A percentile compares a stretch with the other conserved stretches of the same genome.
Conservation (phyloP, 2,797 vertebrate genomes). For the Galaxias olidus region DNA sequence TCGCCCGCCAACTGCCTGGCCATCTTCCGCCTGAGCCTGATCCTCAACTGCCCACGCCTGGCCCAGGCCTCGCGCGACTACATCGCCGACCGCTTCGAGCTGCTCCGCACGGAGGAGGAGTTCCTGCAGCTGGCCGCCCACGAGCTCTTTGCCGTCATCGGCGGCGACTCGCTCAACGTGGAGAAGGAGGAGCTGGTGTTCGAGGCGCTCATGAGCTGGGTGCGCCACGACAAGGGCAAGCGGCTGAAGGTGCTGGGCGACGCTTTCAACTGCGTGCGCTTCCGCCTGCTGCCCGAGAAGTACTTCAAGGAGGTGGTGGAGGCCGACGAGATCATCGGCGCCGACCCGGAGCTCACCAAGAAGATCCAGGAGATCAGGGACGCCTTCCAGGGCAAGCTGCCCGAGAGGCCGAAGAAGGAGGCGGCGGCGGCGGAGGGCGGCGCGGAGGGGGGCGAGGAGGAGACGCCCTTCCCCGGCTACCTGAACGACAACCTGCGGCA, state of each 20-base stretch:
- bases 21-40: conserved; percentile 92
- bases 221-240: conserved; percentile 86
- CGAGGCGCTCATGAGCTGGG: conserved; percentile 94
- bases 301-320: conserved; percentile 94
- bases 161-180: conserved; percentile 88
- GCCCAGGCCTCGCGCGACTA: conserved; percentile 91
- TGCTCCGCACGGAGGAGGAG: conserved; percentile 88
- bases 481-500: conserved; percentile 90
- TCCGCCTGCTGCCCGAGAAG: conserved; percentile 92
- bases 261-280: conserved; percentile 94
- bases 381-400: conserved; percentile 93
- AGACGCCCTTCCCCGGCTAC: conserved; percentile 87
- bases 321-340: conserved; percentile 88
- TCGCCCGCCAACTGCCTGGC: conserved; percentile 89
- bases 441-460: conserved; percentile 69
- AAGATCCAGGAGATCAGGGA: conserved; percentile 90
- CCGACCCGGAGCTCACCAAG: conserved; percentile 89
- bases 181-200: conserved; percentile 94
- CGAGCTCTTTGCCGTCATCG: conserved; percentile 91
- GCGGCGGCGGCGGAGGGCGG: conserved; percentile 72
- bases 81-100: conserved; percentile 89
- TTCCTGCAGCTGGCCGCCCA: conserved; percentile 92
- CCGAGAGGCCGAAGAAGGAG: conserved; percentile 76
- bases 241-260: conserved; percentile 86
- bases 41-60: conserved; percentile 91